These are phyloP conservation scores for Cossypha dichroa DNA, from an alignment of 2,797 vertebrate genomes.

Conservation along the genomic window DNA sequence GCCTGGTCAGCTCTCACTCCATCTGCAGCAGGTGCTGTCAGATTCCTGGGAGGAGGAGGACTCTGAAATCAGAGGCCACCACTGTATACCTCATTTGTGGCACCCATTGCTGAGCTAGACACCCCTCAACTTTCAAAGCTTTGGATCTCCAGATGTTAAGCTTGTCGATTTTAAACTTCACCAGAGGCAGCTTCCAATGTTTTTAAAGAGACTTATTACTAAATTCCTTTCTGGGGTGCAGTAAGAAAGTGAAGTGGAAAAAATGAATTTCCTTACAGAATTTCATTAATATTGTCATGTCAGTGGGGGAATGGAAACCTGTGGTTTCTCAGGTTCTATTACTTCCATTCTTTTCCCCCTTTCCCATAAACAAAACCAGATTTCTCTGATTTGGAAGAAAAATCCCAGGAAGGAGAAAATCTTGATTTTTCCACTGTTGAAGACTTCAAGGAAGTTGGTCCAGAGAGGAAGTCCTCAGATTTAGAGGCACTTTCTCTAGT, in stretches of 20 bases:
- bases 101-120: background rate
- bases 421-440: background rate
- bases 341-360: background rate
- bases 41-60: background rate
- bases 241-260: background rate
- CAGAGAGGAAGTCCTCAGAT: background rate
- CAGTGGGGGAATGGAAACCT: background rate
- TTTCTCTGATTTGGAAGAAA: background rate
- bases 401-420: background rate
- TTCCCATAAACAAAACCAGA: background rate
- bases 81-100: background rate
- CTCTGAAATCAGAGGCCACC: background rate
- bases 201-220: background rate
- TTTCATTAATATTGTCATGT: background rate
- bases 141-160: background rate
- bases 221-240: background rate
- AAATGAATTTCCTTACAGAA: background rate
- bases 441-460: background rate
- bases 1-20: background rate
- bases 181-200: background rate
- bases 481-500: background rate
- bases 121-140: background rate
- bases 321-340: background rate
- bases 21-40: background rate
- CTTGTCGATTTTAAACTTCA: background rate